Conservation (phyloP, 2,797 vertebrate genomes). For the Onychomys arenicola region DNA sequence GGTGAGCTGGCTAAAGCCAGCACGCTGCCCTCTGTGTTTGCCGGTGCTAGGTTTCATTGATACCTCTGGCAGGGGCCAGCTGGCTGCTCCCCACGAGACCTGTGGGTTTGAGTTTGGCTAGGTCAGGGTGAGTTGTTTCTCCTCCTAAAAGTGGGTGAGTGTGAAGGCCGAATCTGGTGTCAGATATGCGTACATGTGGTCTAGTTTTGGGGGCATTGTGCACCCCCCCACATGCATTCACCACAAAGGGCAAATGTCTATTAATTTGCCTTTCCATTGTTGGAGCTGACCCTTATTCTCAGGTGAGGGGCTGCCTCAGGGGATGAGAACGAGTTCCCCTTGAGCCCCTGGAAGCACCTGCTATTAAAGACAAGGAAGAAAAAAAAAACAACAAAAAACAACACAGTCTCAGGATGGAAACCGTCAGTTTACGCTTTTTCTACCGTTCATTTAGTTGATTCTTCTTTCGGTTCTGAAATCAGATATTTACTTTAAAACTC, state of each 20-base stretch:
- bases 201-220: neutral
- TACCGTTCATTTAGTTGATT: slow-evolving; percentile 64
- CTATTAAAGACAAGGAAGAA: neutral
- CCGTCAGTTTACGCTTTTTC: slow-evolving; percentile 40
- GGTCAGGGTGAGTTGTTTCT: neutral
- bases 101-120: slow-evolving; percentile 76
- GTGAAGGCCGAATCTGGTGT: slow-evolving; percentile 64
- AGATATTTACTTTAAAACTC: slow-evolving; percentile 47
- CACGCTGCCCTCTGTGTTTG: slow-evolving; percentile 76
- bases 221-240: neutral
- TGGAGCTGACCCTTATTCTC: neutral
- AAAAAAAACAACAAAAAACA: no score
- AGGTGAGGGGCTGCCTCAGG: neutral
- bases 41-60: slow-evolving; percentile 75
- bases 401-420: slow-evolving; percentile 9
- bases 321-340: slow-evolving; percentile 19
- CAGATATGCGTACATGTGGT: slow-evolving; percentile 24
- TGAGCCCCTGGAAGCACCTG: slow-evolving; percentile 56
- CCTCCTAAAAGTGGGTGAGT: slow-evolving; percentile 55
- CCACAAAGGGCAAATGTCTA: neutral
- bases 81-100: slow-evolving; percentile 80
- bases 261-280: neutral
- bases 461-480: slow-evolving; percentile 72
- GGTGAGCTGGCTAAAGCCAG: slow-evolving; percentile 74
- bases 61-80: slow-evolving; percentile 78